Evolutionary conservation across 2,888 invertebrate genomes (phyloP), one percentile per base, ranked within the genome.

Genomic region (Cheilosia urbana): DNA sequence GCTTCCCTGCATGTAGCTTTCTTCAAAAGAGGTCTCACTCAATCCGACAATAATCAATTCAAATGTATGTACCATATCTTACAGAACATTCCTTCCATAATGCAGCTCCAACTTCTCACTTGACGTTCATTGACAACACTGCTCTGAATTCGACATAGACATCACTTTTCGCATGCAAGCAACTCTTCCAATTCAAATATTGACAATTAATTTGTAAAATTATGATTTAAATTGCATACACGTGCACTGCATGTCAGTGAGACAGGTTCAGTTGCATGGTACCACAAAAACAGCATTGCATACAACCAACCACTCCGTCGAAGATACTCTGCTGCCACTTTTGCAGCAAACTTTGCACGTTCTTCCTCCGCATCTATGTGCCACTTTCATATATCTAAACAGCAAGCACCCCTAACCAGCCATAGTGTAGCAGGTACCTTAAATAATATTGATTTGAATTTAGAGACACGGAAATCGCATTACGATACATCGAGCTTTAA

Each of bases 401-500:
- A 27, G 9, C 30, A 17, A 17, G 7, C 21, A 9, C 42, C 9
- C 30, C 49, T 49, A 30, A n/a, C 51, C 21, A 21, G 40, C n/a
- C 24, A 58, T 21, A 69, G n/a, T 9, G 17, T 51, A 51, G 30
- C 7, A 37, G 13, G 30, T 57, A 24, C 57, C 19, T 47, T 71
- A 77, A 82, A 71, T 62, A 55, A 69, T 73, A 78, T 83, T 78
- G 73, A 78, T 83, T 73, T 63, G 78, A 78, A 69, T 58, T 73
- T 63, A 57, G 62, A 73, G 73, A 83, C 83, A 83, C 45, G 78
- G 58, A 83, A 83, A 78, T 78, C 68, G 68, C 83, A 83, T 83
- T 83, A 78, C 78, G 45, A 62, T 73, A 69, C 77, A 73, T 72
- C 62, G 49, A 68, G 72, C 68, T 78, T 63, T 83, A 78, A 78